Conservation (phyloP, 2,797 vertebrate genomes). For the Urophycis tenuis region DNA sequence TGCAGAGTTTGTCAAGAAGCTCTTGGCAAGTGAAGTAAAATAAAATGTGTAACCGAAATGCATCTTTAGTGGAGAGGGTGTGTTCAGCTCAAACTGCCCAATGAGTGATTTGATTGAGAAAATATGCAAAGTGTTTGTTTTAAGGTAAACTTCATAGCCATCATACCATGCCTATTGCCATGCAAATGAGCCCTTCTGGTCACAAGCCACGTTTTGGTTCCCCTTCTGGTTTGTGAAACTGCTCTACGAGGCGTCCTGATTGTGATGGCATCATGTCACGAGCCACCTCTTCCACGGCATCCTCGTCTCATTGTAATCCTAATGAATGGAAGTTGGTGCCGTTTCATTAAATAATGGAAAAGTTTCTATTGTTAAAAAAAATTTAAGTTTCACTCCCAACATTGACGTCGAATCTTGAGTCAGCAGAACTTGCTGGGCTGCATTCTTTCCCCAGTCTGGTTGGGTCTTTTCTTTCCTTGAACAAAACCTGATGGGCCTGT, state of each 20-base stretch:
- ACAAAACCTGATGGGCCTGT: slow-evolving; percentile 30
- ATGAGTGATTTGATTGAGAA: no score
- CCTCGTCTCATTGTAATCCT: background rate
- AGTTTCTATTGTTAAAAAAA: background rate
- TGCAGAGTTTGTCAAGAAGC: background rate
- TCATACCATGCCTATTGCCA: background rate
- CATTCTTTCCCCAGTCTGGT: background rate
- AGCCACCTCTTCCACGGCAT: background rate
- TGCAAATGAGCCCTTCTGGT: background rate
- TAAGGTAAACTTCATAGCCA: background rate
- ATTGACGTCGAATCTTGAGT: background rate
- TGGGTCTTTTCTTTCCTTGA: background rate
- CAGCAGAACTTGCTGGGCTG: background rate
- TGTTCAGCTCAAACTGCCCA: background rate
- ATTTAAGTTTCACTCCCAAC: background rate
- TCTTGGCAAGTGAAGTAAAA: background rate
- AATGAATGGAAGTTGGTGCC: background rate
- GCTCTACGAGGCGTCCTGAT: background rate
- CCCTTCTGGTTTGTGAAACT: background rate
- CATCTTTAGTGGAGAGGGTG: background rate
- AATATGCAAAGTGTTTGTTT: no score
- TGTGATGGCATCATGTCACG: background rate
- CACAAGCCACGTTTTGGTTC: background rate
- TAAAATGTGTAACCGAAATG: background rate
- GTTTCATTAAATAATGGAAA: background rate